phyloP scores from a whole-genome alignment of 2,888 invertebrate genomes.

The Acleris holmiana region DNA sequence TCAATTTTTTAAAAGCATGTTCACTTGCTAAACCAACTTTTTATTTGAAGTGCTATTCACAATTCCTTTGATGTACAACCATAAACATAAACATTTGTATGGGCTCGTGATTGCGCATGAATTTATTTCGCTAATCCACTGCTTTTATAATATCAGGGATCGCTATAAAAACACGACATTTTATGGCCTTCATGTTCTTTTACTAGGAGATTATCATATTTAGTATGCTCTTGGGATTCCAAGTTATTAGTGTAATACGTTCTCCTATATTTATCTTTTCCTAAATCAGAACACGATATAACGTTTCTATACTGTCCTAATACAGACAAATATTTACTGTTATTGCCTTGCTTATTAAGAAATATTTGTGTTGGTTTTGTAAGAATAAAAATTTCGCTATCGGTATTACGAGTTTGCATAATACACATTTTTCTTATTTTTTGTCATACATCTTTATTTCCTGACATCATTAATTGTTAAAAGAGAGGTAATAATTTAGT shows the following conservation, averaged over 20 bases:
- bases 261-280: slow-evolving; percentile 28
- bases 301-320: slow-evolving; percentile 12
- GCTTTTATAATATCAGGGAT: slow-evolving; percentile 29
- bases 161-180: slow-evolving; percentile 41
- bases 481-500: neutral
- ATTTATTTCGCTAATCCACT: slow-evolving; percentile 44
- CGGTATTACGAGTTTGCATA: too few species aligned
- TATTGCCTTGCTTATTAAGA: slow-evolving; percentile 5
- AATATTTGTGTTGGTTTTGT: slow-evolving; percentile 7
- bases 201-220: slow-evolving; percentile 42
- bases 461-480: too few species aligned
- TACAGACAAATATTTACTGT: slow-evolving; percentile 13
- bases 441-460: too few species aligned
- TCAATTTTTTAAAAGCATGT: neutral
- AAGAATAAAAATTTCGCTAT: too few species aligned
- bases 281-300: slow-evolving; percentile 20
- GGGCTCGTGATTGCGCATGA: slow-evolving; percentile 51
- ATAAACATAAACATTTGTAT: slow-evolving; percentile 41
- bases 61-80: slow-evolving; percentile 27
- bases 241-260: slow-evolving; percentile 33
- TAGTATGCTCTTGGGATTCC: slow-evolving; percentile 37
- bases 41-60: slow-evolving; percentile 21
- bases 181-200: slow-evolving; percentile 40
- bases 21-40: slow-evolving; percentile 9
- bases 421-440: too few species aligned